Base-by-base conservation (phyloP, 2,113 vertebrate species). In the Glareola pratincola region DNA sequence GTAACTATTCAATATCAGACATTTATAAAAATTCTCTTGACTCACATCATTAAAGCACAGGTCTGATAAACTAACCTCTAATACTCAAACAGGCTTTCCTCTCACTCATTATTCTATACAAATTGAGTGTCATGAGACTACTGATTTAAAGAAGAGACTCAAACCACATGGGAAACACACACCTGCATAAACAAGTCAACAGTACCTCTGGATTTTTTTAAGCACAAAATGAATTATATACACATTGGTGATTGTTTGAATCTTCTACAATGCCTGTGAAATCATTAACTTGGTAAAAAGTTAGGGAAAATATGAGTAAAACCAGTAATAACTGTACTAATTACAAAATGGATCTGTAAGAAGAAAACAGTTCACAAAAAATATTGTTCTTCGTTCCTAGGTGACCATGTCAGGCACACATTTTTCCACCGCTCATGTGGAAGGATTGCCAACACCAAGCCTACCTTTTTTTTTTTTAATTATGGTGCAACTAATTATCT, bases 171-270 rank as follows among this genome's bases (percentile, higher is more conserved):
- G 26, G 45, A 87, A 87, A 86, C 30, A 24, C 27, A 43, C 10
- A 63, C 17, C n/a, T 76, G 15, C 23, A 77, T 32, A 90, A 95
- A 92, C 54, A 96, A 94, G n/a, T 81, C 91, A 26, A 87, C 93
- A 85, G 54, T 63, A 94, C 20, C 22, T 74, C 73, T 73, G 43
- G 27, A 72, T n/a, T 91, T 69, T 83, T 72, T 88, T 26, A 85
- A 85, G 14, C 18, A 67, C n/a, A 92, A 91, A 97, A 83, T 68
- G 3, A 74, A 67, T 82, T 89, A 47, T 5, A 39, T 27, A 36
- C 6, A 45, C 9, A 47, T 6, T 36, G 29, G 27, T 51, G 26
- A 54, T 23, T 45, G 24, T 34, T 16, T 64, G 21, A 59, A 68
- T 53, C 15, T 60, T 57, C 60, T 32, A 72, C 13, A 51, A 82